Conservation (phyloP, 1,140 invertebrate genomes). For the Trichonephila inaurata region DNA sequence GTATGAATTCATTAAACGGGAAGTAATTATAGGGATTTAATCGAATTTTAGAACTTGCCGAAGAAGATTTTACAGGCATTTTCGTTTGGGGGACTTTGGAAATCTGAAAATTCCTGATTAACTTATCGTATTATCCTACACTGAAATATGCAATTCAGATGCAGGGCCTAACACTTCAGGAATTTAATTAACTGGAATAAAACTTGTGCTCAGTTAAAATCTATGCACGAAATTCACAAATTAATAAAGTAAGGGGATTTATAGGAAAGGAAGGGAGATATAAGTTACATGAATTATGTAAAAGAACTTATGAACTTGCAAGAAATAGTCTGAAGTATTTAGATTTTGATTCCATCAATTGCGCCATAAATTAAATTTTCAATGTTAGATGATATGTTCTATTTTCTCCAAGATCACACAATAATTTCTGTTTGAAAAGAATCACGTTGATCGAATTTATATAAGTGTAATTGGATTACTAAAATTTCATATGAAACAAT, state of each 20-base stretch:
- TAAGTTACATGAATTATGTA: not conserved
- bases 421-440: too few relatives aligned
- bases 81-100: not conserved
- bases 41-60: conserved; percentile 26
- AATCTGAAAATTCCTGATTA: conserved; percentile 32
- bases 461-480: too few relatives aligned
- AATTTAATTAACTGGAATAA: conserved; percentile 13
- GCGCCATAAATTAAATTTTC: not conserved
- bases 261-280: not conserved
- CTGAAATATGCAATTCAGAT: conserved; percentile 4
- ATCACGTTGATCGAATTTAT: too few relatives aligned
- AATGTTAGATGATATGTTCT: not conserved
- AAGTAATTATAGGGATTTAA: conserved; percentile 17
- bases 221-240: not conserved
- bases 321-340: not conserved
- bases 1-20: not conserved
- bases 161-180: not conserved
- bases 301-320: not conserved
- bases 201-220: not conserved
- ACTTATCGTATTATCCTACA: not conserved
- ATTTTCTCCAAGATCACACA: too few relatives aligned
- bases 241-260: not conserved
- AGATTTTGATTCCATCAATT: not conserved
- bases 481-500: too few relatives aligned
- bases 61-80: not conserved